Base-by-base conservation (phyloP, 1,140 invertebrate species). In the Lamellibrachia luymesi region DNA sequence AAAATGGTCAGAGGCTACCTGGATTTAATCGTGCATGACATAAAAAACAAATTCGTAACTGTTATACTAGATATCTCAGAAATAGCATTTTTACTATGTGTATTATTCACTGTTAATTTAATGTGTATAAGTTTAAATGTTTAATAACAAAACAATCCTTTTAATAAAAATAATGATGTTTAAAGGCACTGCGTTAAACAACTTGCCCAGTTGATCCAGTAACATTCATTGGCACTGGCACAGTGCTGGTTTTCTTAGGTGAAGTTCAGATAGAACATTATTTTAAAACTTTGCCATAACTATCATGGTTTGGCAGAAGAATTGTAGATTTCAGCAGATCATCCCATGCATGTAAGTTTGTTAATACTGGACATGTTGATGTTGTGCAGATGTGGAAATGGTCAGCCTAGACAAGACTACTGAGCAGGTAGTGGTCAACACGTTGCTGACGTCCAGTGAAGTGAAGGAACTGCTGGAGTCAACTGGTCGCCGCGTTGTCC, bases 401-500 rank as follows among this genome's bases (percentile, higher is more conserved):
- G 64, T 80, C 64, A 80, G 64, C 25, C 64, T 80, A 1, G 64
- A 80, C 64, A 80, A 8, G 64, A 22, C 64, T 17, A 80, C 64
- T 4, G 97, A 97, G 90, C 97, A 97, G 51, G 97, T 98, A 22
- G 95, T 98, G 92, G 97, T 98, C 50, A 95, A 98, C 94, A 97
- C 97, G 0, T 96, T 95, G 52, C 95, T 98, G 90, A 97, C 98
- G 2, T 97, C 97, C 90, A 95, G 97, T 6, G 93, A 97, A 51
- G 95, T 98, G 17, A 96, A 98, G 94, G 96, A 97, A 93, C 95
- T 97, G 93, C 97, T 98, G 52, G 97, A 98, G 95, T 95, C 95
- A 0, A 97, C 97, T 7, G 98, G 98, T 0, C 97, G 96, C 80
- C 96, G 97, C 94, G 98, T 98, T 50, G 97, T 98, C 1, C 95